Evolutionary conservation across 2,888 invertebrate species (phyloP), one percentile per base, ranked within the genome.

Genomic region (Mesorhabditis belari): DNA sequence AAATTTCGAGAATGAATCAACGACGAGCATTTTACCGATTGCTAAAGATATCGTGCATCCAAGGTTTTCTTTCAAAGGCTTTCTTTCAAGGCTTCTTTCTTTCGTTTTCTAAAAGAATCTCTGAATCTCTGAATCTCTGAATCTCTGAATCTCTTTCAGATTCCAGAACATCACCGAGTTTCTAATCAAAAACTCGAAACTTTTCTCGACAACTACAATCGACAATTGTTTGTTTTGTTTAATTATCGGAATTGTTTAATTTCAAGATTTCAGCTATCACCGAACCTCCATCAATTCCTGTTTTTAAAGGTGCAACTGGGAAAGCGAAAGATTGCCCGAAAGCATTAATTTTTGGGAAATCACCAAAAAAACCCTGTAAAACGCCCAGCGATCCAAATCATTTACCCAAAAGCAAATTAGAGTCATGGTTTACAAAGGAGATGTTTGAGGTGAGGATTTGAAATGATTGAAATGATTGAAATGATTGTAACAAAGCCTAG

Each of bases 361-460:
- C 28, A 6, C 69, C 69, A 0, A 65, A 63, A 50, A 65, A 67
- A 51, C 53, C 64, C 62, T 66, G 64, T 61, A 49, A 62, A 58
- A 23, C 59, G 17, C 64, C 70, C 17, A 62, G 68, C 5, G 77
- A 77, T 55, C 77, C 77, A 1, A 72, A 76, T 53, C 60, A 72
- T 9, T 55, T 68, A 19, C 70, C 70, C 4, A 68, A 65, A 51
- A 62, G 71, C 0, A 54, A 57, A 5, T n/a, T 77, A 17, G 77
- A 78, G 59, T 63, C 65, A 55, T 78, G 78, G 77, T 76, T 77
- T 61, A 77, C 75, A 0, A 65, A 64, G 50, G 66, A 70, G 55
- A 77, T 77, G 68, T 77, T 77, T 59, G 62, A 70, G 27, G 71
- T 71, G 21, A 28, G 5, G 5, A 6, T 49, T 9, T 1, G 2